Base-by-base conservation (phyloP, 2,113 vertebrate species). In the Xyrauchen texanus region DNA sequence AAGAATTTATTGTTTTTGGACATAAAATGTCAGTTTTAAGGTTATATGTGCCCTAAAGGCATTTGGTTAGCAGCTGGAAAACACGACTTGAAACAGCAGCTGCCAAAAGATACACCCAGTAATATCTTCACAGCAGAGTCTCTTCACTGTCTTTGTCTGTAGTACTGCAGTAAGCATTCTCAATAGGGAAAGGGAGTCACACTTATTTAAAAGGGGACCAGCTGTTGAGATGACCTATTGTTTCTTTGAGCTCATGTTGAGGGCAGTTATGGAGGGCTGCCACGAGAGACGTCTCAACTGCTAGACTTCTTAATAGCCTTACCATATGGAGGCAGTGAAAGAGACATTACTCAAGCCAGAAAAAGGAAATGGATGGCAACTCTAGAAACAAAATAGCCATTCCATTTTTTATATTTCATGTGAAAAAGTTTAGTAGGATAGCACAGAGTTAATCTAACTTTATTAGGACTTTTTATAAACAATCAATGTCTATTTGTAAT, bases 201-300 rank as follows among this genome's bases (percentile, higher is more conserved):
- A 80, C 79, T 76, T 78, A 55, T 81, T 81, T 89, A 80, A 89
- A 90, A 90, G 87, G 77, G 78, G 77, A 83, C 86, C 92, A 90
- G 91, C 91, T 93, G 92, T 89, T 89, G 64, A 79, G 69, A 87
- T 85, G 85, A 87, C 87, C 90, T 82, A 85, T 91, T 85, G 80
- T 87, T 85, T 77, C 81, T 74, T 79, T 82, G 83, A 87, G 72
- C 79, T 80, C 52, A 53, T 73, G 47, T 44, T 45, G 68, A 70
- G 74, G 68, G 67, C 51, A 16, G 77, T 63, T 68, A 62, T 57
- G 12, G 68, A 60, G 7, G 53, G 13, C 46, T 68, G 77, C 51
- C 77, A 77, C n/a, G n/a, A 76, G 80, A n/a, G 51, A 64, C 21
- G 21, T 68, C 71, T 44, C 52, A 66, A 71, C 72, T 71, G 82